These are phyloP conservation scores for Pampusana beccarii DNA, from an alignment of 2,113 vertebrate genomes.

Conservation along the genomic window DNA sequence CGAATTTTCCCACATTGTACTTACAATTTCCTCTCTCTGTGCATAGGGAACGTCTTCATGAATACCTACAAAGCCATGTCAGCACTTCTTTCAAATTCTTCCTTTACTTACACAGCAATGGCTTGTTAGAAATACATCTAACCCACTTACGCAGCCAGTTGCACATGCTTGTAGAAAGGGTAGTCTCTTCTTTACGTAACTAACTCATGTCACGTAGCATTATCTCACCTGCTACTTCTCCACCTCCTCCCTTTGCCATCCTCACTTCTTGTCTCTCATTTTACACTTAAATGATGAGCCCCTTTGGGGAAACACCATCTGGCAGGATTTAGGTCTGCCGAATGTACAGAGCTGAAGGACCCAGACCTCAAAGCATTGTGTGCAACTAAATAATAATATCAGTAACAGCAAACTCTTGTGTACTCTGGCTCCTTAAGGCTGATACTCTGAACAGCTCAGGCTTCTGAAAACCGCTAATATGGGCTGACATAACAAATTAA, in stretches of 20 bases:
- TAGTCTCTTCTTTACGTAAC: not conserved
- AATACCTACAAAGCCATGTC: conserved; percentile 37
- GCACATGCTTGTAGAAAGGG: not conserved
- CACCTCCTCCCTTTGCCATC: not conserved
- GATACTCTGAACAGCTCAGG: conserved; percentile 51
- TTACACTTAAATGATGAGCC: not conserved
- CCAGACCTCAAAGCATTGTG: not conserved
- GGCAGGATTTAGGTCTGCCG: not conserved
- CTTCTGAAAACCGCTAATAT: conserved; percentile 68
- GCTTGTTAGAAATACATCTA: not conserved
- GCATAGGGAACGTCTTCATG: conserved; percentile 5
- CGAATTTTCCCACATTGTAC: not conserved
- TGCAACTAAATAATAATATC: conserved; percentile 19
- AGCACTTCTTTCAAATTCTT: not conserved
- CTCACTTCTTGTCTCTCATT: not conserved
- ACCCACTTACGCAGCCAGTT: not conserved
- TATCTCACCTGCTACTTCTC: not conserved
- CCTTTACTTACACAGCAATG: not conserved
- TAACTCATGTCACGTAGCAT: not conserved
- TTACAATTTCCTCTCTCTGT: conserved; percentile 21
- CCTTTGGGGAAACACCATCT: conserved; percentile 33
- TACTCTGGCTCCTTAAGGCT: not conserved
- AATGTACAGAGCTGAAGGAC: not conserved
- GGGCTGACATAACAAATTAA: conserved; percentile 79
- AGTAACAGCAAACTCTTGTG: not conserved